Percentiles rank a stretch among this genome's conserved stretches.
Conservation (phyloP, 2,797 vertebrate species). For the Melanotaenia boesemani region DNA sequence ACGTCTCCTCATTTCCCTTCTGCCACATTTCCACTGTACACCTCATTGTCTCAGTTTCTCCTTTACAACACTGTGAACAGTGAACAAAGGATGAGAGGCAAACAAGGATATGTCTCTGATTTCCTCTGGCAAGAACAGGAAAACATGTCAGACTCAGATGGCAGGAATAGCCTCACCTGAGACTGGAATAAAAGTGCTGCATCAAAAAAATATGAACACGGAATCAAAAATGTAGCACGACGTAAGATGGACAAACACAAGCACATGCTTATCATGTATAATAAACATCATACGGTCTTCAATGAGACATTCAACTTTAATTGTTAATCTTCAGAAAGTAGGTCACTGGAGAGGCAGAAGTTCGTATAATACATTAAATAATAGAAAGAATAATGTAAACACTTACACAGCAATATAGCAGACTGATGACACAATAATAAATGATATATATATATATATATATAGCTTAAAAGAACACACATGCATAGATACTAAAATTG, state of each 20-base stretch:
- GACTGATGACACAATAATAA: background rate
- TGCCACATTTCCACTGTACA: constrained; percentile 62
- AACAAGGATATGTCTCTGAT: constrained; percentile 53
- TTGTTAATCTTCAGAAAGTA: constrained; percentile 21
- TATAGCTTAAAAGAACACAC: background rate
- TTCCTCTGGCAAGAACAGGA: constrained; percentile 51
- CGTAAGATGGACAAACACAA: constrained; percentile 6
- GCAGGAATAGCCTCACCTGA: constrained; percentile 13
- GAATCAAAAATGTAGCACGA: constrained; percentile 3
- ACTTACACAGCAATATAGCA: background rate
- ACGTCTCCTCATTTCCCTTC: constrained; percentile 71
- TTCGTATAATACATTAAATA: background rate
- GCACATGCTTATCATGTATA: background rate
- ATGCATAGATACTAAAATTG: constrained; percentile 8
- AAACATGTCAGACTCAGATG: constrained; percentile 32
- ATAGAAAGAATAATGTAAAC: background rate
- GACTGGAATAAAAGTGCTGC: constrained; percentile 23
- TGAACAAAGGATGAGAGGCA: constrained; percentile 64
- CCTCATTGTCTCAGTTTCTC: constrained; percentile 45
- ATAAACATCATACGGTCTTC: background rate
- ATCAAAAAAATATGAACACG: constrained; percentile 25
- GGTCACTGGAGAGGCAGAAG: constrained; percentile 34
- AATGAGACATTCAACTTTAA: constrained; percentile 33
- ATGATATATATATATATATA: too few relatives aligned
- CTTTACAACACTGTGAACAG: constrained; percentile 35